Percentiles rank a stretch among this genome's conserved stretches.
phyloP scores from a whole-genome alignment of 1,140 invertebrate species.

The Littorina saxatilis region DNA sequence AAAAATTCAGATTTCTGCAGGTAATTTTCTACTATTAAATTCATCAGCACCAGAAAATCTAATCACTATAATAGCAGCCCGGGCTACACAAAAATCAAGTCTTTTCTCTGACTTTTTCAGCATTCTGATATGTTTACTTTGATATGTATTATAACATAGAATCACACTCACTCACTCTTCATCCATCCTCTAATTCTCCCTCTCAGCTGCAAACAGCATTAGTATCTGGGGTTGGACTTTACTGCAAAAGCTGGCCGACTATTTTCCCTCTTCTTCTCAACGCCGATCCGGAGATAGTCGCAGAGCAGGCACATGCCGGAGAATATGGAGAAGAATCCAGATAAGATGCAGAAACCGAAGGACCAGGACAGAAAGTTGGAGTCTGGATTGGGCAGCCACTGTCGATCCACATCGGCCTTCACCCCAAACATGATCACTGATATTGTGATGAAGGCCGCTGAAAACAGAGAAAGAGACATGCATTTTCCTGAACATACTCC shows the following conservation, averaged over 20 bases:
- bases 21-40: too few relatives aligned
- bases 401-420: conserved; percentile 90
- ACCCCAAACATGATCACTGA: conserved; percentile 91
- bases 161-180: neutral
- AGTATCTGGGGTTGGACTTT: conserved; percentile 48
- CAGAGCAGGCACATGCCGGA: conserved; percentile 64
- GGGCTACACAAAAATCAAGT: too few relatives aligned
- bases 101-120: too few relatives aligned
- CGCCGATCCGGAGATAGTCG: conserved; percentile 47
- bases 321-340: conserved; percentile 83
- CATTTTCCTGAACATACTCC: neutral
- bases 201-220: neutral
- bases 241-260: conserved; percentile 42
- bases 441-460: conserved; percentile 88
- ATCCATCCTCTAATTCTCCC: neutral
- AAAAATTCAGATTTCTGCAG: too few relatives aligned
- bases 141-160: too few relatives aligned
- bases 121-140: too few relatives aligned
- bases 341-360: conserved; percentile 91
- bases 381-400: conserved; percentile 96
- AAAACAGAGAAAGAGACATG: conserved; percentile 65
- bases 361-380: conserved; percentile 97
- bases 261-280: conserved; percentile 37
- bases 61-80: too few relatives aligned
- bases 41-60: too few relatives aligned